phyloP scores from a whole-genome alignment of 2,888 invertebrate species.

The Pyralis farinalis region DNA sequence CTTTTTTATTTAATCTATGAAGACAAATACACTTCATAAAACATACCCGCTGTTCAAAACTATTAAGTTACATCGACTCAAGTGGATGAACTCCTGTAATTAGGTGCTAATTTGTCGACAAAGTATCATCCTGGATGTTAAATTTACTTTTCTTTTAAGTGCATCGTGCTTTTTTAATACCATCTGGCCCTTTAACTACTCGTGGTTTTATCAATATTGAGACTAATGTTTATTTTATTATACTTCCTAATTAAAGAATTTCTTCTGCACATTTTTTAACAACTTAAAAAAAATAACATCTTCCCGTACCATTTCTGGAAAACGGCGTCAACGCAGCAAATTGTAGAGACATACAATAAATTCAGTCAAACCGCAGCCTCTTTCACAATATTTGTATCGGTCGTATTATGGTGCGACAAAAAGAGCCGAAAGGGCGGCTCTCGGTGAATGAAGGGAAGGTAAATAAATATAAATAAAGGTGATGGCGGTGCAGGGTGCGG shows the following conservation, averaged over 20 bases:
- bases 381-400: constrained; percentile 80
- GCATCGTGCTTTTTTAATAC: no score
- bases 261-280: no score
- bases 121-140: constrained; percentile 6
- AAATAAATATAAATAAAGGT: constrained; percentile 81
- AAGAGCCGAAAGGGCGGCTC: constrained; percentile 78
- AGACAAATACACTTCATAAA: no score
- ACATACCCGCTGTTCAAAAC: not conserved
- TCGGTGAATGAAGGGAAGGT: constrained; percentile 80
- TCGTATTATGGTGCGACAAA: constrained; percentile 69
- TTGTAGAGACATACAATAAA: constrained; percentile 69
- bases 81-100: constrained; percentile 21
- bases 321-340: constrained; percentile 55
- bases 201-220: no score
- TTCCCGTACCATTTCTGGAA: constrained; percentile 26
- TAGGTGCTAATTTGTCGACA: constrained; percentile 30
- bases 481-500: constrained; percentile 47
- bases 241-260: no score
- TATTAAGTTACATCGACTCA: constrained; percentile 12
- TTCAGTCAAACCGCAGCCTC: constrained; percentile 75
- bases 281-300: not conserved
- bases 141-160: no score
- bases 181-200: no score
- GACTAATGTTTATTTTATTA: no score
- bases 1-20: no score